A percentile compares a stretch with the other conserved stretches of the same genome.
phyloP scores from a whole-genome alignment of 2,797 vertebrate genomes.

The Lepus oiostolus region DNA sequence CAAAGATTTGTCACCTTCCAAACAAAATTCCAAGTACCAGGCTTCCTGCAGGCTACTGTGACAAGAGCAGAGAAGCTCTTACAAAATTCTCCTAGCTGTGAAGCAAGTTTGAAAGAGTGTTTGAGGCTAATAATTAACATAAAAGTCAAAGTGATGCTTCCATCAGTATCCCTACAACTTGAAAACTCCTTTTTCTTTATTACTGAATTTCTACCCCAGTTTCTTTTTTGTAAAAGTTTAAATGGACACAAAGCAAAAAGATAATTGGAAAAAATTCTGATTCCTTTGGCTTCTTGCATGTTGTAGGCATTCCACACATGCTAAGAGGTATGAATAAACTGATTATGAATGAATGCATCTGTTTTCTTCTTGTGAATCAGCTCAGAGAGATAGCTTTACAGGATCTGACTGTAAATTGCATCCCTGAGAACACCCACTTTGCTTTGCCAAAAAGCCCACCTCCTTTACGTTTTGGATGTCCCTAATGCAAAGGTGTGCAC shows the following conservation, averaged over 20 bases:
- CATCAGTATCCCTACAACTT: not conserved
- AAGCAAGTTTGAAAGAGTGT: not conserved
- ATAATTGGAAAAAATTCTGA: not conserved
- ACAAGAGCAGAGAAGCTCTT: not conserved
- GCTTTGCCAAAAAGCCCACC: not conserved
- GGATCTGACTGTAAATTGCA: not conserved
- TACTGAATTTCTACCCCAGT: constrained; percentile 20
- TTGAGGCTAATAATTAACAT: not conserved
- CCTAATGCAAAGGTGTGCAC: not conserved
- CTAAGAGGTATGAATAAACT: not conserved
- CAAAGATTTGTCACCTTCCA: not conserved
- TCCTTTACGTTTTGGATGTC: not conserved
- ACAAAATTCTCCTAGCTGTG: not conserved
- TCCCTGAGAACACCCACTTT: not conserved
- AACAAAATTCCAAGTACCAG: not conserved
- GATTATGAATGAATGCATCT: not conserved
- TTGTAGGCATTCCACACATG: not conserved
- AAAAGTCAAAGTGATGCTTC: not conserved
- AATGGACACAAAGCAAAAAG: not conserved
- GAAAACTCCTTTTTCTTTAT: constrained; percentile 28
- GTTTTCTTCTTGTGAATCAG: not conserved
- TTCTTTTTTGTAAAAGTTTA: not conserved
- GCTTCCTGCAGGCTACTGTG: not conserved
- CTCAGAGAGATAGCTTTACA: not conserved
- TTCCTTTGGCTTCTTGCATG: not conserved